phyloP scores from a whole-genome alignment of 2,797 vertebrate species.

The Muraenolepis orangiensis region DNA sequence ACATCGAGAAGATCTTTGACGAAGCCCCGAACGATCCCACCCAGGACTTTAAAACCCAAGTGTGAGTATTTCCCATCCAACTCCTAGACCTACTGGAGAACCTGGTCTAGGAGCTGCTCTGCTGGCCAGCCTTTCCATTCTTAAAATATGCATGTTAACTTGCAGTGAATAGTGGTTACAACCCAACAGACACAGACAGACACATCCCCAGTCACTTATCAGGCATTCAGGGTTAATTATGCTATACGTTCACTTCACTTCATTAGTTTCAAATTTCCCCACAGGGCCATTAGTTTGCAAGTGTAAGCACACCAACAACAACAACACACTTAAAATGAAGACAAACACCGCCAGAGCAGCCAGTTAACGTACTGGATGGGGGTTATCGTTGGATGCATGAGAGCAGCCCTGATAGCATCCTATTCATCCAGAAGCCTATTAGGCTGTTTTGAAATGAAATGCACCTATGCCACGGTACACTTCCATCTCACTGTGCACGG shows the following conservation, averaged over 20 bases:
- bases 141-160: background rate
- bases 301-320: conserved; percentile 1
- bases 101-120: background rate
- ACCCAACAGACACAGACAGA: background rate
- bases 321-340: background rate
- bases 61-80: conserved; percentile 73
- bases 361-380: background rate
- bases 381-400: background rate
- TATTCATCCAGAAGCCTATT: conserved; percentile 1
- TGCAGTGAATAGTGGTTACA: background rate
- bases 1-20: conserved; percentile 91
- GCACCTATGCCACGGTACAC: background rate
- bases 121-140: background rate
- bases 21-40: conserved; percentile 90
- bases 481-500: background rate
- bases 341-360: background rate
- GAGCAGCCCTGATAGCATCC: background rate
- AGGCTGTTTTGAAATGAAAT: background rate
- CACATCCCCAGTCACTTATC: background rate
- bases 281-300: background rate
- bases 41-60: conserved; percentile 98
- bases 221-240: background rate
- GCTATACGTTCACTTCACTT: background rate
- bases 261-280: background rate
- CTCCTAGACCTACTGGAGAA: background rate